Base-by-base conservation (phyloP, 1,140 invertebrate genomes). In the Pseudomyrmex gracilis region DNA sequence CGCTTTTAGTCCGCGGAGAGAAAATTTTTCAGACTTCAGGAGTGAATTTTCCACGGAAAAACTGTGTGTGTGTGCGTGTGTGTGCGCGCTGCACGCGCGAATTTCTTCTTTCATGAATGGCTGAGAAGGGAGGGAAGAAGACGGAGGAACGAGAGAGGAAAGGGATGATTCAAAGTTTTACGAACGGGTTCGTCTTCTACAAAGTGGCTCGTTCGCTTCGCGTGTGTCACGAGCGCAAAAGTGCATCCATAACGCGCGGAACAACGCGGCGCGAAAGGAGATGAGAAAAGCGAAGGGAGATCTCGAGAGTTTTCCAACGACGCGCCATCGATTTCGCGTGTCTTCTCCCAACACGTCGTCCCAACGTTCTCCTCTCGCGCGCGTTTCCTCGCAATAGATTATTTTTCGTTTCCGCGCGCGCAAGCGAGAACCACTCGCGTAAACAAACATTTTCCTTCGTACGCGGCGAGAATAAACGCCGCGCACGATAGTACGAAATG, bases 401-500 rank as follows among this genome's bases (percentile, higher is more conserved):
- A 64, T 77, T 77, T 34, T 77, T 77, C 73, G 57, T 45, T 66
- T 34, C 17, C 43, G 12, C 20, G 20, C 67, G 22, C 17, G 53
- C 47, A 47, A 58, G 34, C 34, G 34, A 34, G 34, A 67, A 64
- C 20, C 76, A 22, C 45, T 60, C 60, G 61, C 71, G 71, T 77
- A 83, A 64, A 64, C 73, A 83, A 83, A 83, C 60, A 64, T 83
- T 74, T 63, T 83, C 73, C 24, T 78, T 78, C 73, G 51, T 17
- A 55, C 68, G 13, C 55, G 9, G 12, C 34, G 60, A 76, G 76
- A 71, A 13, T 4, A 49, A 47, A 47, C 55, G 55, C n/a, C 1
- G 63, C 51, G 63, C 51, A 20, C 70, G 57, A 61, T 53, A 57
- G n/a, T 15, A 34, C 55, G 17, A n/a, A 61, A 64, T 74, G 43